Evolutionary conservation across 2,113 vertebrate species (phyloP).

Genomic region (Scolopax mira): DNA sequence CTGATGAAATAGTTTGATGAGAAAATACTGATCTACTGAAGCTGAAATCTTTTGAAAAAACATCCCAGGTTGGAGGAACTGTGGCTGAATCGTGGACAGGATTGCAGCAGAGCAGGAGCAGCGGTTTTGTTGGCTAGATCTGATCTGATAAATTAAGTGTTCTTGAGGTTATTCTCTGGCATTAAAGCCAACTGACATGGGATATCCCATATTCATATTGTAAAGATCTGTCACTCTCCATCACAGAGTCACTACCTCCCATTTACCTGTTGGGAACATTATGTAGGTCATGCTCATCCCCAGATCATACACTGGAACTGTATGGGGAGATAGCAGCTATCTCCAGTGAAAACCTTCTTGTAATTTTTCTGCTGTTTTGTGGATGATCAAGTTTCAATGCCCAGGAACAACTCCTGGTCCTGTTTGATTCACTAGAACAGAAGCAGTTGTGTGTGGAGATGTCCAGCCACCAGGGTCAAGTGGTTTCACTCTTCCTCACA

Average conservation of each 20-base stretch:
- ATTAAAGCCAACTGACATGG: neutral
- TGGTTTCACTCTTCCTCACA: neutral
- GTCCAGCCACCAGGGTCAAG: neutral
- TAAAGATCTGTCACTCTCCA: neutral
- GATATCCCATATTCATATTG: neutral
- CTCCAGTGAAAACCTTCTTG: neutral
- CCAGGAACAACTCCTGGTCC: neutral
- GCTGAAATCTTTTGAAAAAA: neutral
- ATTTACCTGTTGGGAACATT: neutral
- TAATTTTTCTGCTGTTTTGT: neutral
- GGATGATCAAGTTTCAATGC: neutral
- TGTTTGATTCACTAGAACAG: neutral
- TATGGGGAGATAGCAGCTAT: neutral
- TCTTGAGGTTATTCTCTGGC: neutral
- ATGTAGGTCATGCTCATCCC: neutral
- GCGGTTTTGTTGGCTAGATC: neutral
- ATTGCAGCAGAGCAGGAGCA: neutral
- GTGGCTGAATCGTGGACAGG: neutral
- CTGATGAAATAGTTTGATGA: neutral
- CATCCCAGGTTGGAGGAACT: neutral
- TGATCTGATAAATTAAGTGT: neutral
- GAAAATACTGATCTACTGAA: neutral
- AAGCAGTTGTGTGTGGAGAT: neutral
- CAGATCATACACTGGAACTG: neutral
- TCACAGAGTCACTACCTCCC: neutral